Evolutionary conservation across 2,888 invertebrate species (phyloP).

Genomic region (Caradrina clavipalpis): DNA sequence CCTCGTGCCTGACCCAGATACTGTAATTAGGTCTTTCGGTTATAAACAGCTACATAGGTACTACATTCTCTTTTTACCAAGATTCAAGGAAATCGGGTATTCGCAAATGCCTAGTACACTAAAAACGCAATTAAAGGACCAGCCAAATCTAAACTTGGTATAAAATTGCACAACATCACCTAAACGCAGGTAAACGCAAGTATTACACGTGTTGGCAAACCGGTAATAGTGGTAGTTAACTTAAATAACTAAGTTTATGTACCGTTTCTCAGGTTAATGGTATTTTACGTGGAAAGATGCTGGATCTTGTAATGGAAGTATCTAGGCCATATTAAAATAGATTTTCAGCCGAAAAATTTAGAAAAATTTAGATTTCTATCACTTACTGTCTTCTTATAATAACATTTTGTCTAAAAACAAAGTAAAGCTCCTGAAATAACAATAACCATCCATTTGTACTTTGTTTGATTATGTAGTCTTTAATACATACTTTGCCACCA

Average conservation of each 20-base stretch:
- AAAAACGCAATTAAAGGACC: constrained; percentile 24
- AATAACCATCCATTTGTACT: not conserved
- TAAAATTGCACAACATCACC: constrained; percentile 45
- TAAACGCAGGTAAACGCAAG: constrained; percentile 36
- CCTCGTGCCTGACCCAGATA: not conserved
- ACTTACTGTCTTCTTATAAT: no score
- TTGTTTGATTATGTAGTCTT: not conserved
- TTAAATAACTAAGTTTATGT: constrained; percentile 38
- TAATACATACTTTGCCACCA: not conserved
- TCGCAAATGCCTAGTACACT: constrained; percentile 8
- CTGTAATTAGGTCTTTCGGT: not conserved
- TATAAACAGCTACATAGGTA: not conserved
- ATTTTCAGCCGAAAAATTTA: not conserved
- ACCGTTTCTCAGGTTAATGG: constrained; percentile 26
- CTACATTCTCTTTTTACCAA: constrained; percentile 4
- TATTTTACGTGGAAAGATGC: constrained; percentile 42
- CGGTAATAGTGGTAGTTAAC: constrained; percentile 37
- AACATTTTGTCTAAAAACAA: not conserved
- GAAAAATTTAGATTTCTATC: not conserved
- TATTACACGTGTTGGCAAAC: constrained; percentile 48
- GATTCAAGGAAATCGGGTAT: constrained; percentile 27
- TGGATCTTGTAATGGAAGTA: constrained; percentile 1
- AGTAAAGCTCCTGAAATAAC: not conserved
- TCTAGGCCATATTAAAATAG: not conserved
- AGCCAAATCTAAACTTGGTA: constrained; percentile 30